Conservation (phyloP, 2,888 invertebrate genomes). For the Margaritifera margaritifera region DNA sequence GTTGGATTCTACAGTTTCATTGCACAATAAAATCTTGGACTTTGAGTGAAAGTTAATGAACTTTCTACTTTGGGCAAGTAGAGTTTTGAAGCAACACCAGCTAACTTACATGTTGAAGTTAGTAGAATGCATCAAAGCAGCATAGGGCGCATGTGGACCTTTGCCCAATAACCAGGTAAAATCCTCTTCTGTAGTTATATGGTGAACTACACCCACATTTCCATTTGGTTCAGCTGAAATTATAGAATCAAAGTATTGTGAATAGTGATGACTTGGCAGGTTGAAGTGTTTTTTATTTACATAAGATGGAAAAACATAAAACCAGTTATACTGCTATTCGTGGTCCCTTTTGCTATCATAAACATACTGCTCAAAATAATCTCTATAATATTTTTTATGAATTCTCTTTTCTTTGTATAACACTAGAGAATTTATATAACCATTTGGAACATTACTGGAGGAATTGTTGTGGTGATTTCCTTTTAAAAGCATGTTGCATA, state of each 20-base stretch:
- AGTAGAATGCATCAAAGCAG: constrained; percentile 76
- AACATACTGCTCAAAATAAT: too few relatives aligned
- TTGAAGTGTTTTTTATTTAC: neutral
- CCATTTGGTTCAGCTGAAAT: constrained; percentile 83
- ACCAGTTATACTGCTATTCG: too few relatives aligned
- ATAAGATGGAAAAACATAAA: neutral
- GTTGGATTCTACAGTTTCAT: neutral
- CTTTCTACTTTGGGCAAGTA: constrained; percentile 1
- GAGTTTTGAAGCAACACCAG: neutral
- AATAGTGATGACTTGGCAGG: neutral
- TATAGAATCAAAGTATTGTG: constrained; percentile 1
- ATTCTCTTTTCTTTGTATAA: neutral
- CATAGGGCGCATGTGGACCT: constrained; percentile 86
- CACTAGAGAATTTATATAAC: neutral
- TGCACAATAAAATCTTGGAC: neutral
- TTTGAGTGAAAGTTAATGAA: neutral
- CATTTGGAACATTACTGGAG: too few relatives aligned
- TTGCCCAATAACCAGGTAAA: constrained; percentile 82
- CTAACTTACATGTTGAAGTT: constrained; percentile 57
- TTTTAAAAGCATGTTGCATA: too few relatives aligned
- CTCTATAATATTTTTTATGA: too few relatives aligned
- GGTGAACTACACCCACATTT: constrained; percentile 88
- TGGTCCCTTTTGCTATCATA: too few relatives aligned
- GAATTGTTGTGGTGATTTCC: too few relatives aligned
- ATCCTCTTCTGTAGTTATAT: constrained; percentile 80